Conservation (phyloP, 2,113 vertebrate genomes). For the Triplophysa siluroides region DNA sequence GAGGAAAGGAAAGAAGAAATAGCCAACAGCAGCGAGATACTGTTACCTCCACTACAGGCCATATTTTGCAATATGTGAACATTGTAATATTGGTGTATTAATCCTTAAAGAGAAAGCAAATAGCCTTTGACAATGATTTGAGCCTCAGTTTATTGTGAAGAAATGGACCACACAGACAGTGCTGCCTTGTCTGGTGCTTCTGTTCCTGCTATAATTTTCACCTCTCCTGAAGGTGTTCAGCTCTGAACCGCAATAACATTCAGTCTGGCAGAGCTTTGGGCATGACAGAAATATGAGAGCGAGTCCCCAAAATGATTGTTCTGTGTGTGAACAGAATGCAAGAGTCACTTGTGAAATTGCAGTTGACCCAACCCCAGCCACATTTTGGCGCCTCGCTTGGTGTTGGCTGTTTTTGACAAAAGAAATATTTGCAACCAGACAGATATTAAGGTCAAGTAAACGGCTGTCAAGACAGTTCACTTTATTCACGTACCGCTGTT, state of each 20-base stretch:
- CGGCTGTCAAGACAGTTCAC: no score
- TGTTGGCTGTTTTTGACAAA: no score
- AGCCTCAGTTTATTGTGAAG: background rate
- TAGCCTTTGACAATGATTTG: background rate
- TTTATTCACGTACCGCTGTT: background rate
- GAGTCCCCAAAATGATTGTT: background rate
- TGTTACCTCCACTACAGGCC: background rate
- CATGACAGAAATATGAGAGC: no score
- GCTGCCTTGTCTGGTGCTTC: background rate
- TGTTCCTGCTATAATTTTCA: background rate
- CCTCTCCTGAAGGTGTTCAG: background rate
- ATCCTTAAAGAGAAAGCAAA: background rate
- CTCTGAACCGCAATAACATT: slow-evolving; percentile 6
- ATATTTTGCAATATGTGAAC: background rate
- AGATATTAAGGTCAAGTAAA: no score
- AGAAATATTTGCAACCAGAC: no score
- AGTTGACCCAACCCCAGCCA: background rate
- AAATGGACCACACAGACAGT: background rate
- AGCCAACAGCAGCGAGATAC: background rate
- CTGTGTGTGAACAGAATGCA: background rate
- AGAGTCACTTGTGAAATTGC: background rate
- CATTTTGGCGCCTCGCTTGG: no score
- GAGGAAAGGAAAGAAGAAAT: no score
- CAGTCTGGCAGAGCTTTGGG: background rate
- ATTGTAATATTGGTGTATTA: background rate